Evolutionary conservation across 1,140 invertebrate species (phyloP).

Genomic region (Macrobrachium nipponense): DNA sequence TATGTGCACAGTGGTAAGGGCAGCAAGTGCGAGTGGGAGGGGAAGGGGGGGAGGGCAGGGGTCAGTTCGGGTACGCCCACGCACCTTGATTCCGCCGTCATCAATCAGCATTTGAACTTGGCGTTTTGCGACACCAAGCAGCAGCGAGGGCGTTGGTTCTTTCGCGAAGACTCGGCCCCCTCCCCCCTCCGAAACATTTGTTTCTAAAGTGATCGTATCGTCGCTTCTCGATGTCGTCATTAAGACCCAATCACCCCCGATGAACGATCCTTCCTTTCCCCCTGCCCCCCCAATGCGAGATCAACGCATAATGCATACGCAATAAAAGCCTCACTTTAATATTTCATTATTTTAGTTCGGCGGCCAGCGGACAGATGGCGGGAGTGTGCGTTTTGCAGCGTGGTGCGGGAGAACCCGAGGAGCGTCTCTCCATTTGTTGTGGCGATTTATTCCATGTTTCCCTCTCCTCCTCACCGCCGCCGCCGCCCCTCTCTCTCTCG

Average conservation of each 20-base stretch:
- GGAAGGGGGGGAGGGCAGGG: not conserved
- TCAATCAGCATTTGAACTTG: conserved; percentile 13
- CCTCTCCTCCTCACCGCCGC: not conserved
- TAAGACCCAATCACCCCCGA: no score
- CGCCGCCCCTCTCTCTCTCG: not conserved
- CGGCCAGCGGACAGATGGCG: conserved; percentile 2
- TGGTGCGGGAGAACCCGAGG: not conserved
- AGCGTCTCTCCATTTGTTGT: no score
- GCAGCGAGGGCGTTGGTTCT: no score
- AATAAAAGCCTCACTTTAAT: conserved; percentile 8
- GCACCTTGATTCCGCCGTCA: conserved; percentile 14
- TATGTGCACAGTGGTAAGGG: not conserved
- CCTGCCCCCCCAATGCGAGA: no score
- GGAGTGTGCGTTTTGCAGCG: conserved; percentile 12
- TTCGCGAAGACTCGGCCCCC: no score
- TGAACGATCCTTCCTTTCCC: not conserved
- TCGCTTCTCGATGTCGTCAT: no score
- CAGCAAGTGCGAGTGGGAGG: no score
- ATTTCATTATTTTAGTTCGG: conserved; percentile 19
- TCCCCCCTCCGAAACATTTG: no score
- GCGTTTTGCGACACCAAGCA: not conserved
- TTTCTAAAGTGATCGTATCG: no score
- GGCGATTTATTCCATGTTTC: not conserved
- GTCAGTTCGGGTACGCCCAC: not conserved
- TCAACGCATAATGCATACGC: not conserved